These are phyloP conservation scores for Sylvilagus bachmani DNA, from an alignment of 2,113 vertebrate species.

Conservation along the genomic window DNA sequence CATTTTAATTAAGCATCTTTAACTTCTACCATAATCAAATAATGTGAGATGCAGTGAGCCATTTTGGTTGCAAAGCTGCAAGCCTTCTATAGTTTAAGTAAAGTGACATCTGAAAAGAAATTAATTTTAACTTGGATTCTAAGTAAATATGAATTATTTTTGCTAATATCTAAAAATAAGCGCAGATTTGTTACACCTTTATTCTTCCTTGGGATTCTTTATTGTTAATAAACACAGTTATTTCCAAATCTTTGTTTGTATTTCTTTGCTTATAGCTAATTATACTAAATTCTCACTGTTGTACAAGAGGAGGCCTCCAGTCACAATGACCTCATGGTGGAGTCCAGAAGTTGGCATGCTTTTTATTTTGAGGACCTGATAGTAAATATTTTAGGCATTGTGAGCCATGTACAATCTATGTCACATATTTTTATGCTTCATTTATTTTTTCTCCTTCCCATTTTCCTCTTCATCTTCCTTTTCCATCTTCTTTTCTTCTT, in stretches of 20 bases:
- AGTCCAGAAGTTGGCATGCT: not conserved
- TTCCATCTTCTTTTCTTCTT: not conserved
- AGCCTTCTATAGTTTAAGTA: slow-evolving; percentile 45
- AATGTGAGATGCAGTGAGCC: not conserved
- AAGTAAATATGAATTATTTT: slow-evolving; percentile 60
- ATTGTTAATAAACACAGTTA: slow-evolving; percentile 48
- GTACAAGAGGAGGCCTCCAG: not conserved
- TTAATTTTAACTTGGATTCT: slow-evolving; percentile 50
- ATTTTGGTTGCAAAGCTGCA: slow-evolving; percentile 39
- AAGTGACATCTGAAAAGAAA: slow-evolving; percentile 41
- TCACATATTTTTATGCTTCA: not conserved
- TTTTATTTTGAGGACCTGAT: not conserved
- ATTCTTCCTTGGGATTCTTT: slow-evolving; percentile 30
- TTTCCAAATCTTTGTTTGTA: slow-evolving; percentile 38
- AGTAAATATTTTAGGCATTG: slow-evolving; percentile 26
- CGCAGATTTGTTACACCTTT: slow-evolving; percentile 43
- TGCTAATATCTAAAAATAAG: slow-evolving; percentile 59
- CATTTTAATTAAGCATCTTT: slow-evolving; percentile 73
- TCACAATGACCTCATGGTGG: not conserved
- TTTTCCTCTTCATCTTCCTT: not conserved
- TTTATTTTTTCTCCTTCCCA: not conserved
- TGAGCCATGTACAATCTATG: not conserved
- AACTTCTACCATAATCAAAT: slow-evolving; percentile 36
- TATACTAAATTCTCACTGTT: not conserved
- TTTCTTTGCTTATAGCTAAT: slow-evolving; percentile 2